Conservation (phyloP, 2,888 invertebrate species). For the Imbricaverruca yamaguchii region DNA sequence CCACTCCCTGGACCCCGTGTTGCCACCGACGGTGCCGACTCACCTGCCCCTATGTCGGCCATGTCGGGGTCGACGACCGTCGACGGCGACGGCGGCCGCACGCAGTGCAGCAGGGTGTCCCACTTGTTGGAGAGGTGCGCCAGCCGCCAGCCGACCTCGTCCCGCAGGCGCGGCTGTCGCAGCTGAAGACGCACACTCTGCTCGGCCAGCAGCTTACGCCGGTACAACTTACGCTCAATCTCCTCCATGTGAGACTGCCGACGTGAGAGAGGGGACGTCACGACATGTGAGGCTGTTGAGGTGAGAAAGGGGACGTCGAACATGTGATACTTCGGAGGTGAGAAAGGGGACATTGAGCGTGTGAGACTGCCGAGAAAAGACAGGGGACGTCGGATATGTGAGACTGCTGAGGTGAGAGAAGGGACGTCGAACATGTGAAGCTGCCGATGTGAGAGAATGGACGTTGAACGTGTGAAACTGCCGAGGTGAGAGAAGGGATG, state of each 20-base stretch:
- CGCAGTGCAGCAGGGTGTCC: conserved; percentile 52
- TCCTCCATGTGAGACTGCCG: conserved; percentile 67
- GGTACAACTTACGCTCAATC: conserved; percentile 60
- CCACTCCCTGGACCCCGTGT: no score
- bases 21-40: not conserved
- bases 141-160: conserved; percentile 63
- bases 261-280: conserved; percentile 29
- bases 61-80: conserved; percentile 8
- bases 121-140: conserved; percentile 69
- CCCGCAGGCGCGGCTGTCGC: conserved; percentile 53
- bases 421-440: no score
- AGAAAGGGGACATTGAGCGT: no score
- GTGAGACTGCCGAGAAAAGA: no score
- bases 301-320: no score
- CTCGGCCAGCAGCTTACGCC: conserved; percentile 66
- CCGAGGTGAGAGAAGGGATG: no score
- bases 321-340: no score
- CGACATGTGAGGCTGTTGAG: no score
- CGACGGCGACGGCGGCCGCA: conserved; percentile 57
- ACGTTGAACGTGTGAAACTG: no score
- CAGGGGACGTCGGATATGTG: no score
- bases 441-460: no score
- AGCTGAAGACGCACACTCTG: conserved; percentile 64
- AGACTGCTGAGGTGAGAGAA: no score
- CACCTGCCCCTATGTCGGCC: not conserved